Base-by-base conservation (phyloP, 2,797 vertebrate genomes). In the Syngnathus acus region DNA sequence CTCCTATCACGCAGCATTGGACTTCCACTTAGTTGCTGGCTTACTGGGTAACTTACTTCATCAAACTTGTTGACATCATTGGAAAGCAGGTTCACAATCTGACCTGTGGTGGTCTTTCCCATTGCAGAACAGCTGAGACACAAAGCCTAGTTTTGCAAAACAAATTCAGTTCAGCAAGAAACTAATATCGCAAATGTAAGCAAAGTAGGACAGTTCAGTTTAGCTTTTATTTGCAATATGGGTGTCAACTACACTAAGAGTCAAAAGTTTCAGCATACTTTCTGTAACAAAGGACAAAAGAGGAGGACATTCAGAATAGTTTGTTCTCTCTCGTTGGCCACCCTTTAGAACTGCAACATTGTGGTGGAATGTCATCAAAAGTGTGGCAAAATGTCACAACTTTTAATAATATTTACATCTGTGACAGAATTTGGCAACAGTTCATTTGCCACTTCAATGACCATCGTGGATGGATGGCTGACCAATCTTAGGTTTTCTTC, bases 1-100 rank as follows among this genome's bases (percentile, higher is more conserved):
- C 19, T 50, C 48, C 17, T 19, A 21, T 51, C 19, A 51, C 21
- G 50, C 50, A 7, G 17, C 50, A 51, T 0, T 21, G 50, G 50
- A 21, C n/a, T 51, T 51, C 9, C n/a, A 32, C 32, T 32, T 32
- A 21, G 50, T 51, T 10, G n/a, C 6, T 51, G 50, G 3, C 3
- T 51, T 51, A 9, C 2, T 57, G 32, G 37, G 26, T 23, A 26
- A 39, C 89, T 51, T 85, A 96, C 95, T 72, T 97, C 92, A 83
- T 98, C 96, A 76, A 97, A 97, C 81, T 91, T 95, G 86, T 94
- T 95, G 79, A 98, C 96, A 3, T 98, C 96, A 0, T 97, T 98
- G 68, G 96, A 98, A 8, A 98, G 90, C 48, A 98, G 93, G 77
- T 98, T 98, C 68, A 98, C 94, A 45, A 97, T 97, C 79, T 98